Percentiles rank a stretch among this genome's conserved stretches.
phyloP scores from a whole-genome alignment of 2,797 vertebrate species.

The Rhinichthys osculus region DNA sequence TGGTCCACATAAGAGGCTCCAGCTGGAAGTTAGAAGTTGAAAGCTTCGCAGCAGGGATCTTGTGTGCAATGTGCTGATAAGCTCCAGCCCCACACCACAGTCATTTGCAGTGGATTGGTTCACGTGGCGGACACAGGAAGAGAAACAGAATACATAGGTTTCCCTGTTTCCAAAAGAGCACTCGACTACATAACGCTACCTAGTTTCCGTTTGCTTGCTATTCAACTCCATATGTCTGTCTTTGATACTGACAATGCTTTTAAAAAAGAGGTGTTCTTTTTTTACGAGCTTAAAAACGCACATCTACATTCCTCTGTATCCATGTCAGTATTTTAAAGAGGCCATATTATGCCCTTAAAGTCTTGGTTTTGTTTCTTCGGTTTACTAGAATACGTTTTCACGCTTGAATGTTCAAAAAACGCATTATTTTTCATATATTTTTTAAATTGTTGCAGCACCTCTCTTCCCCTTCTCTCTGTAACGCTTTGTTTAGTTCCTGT shows the following conservation, averaged over 20 bases:
- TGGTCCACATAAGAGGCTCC: background rate
- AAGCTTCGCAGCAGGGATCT: conserved; percentile 30
- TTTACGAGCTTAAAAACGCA: background rate
- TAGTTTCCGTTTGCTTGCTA: background rate
- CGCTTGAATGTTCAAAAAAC: background rate
- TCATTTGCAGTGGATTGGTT: conserved; percentile 15
- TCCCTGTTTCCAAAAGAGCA: conserved; percentile 12
- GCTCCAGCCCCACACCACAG: conserved; percentile 18
- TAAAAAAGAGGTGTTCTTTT: conserved; percentile 1
- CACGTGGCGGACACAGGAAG: conserved; percentile 56
- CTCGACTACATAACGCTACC: background rate
- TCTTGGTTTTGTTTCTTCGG: too few species aligned
- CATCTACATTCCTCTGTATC: conserved; percentile 22
- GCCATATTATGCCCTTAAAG: background rate
- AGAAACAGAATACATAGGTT: conserved; percentile 20
- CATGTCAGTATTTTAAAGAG: background rate
- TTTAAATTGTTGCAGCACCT: too few species aligned
- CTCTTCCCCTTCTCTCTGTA: too few species aligned
- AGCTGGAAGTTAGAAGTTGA: conserved; percentile 2
- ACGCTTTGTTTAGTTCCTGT: too few species aligned
- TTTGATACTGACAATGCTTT: conserved; percentile 11
- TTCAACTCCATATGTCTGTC: conserved; percentile 13
- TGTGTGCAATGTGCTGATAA: conserved; percentile 46
- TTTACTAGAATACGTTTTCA: background rate
- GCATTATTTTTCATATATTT: too few species aligned